Conservation (phyloP, 2,113 vertebrate genomes). For the Orycteropus afer region DNA sequence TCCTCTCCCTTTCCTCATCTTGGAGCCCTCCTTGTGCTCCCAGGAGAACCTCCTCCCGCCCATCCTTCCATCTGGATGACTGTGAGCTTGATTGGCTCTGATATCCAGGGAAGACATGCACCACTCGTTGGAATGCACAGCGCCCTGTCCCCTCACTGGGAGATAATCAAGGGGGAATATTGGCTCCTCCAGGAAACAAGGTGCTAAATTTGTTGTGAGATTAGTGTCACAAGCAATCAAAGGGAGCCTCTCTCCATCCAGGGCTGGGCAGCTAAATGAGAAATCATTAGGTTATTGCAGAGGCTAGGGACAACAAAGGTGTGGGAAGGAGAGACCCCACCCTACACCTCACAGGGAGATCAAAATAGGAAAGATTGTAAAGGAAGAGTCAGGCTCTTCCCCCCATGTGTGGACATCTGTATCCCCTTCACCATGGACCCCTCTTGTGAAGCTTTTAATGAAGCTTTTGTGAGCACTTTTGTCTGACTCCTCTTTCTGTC, state of each 20-base stretch:
- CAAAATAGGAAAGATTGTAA: background rate
- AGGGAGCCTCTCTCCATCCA: background rate
- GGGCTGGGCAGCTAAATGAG: slow-evolving; percentile 71
- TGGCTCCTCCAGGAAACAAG: slow-evolving; percentile 82
- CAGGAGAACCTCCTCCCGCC: background rate
- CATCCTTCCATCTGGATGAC: background rate
- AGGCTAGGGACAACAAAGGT: slow-evolving; percentile 18
- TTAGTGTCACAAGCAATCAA: slow-evolving; percentile 83
- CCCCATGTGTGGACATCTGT: background rate
- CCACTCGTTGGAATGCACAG: slow-evolving; percentile 51
- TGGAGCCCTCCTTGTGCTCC: background rate
- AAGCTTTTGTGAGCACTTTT: background rate
- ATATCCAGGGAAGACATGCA: slow-evolving; percentile 1
- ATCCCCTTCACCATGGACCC: background rate
- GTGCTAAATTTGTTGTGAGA: slow-evolving; percentile 85
- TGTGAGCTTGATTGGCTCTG: slow-evolving; percentile 56
- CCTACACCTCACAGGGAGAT: background rate
- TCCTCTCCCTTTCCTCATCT: background rate
- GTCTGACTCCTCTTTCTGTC: background rate
- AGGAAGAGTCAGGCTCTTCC: background rate
- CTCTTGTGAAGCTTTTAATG: background rate
- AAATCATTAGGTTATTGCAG: slow-evolving; percentile 87
- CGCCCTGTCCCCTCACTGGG: slow-evolving; percentile 50
- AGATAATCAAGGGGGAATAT: slow-evolving; percentile 85
- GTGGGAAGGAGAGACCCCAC: background rate